Conservation (phyloP, 2,113 vertebrate genomes). For the Ciconia stormi region DNA sequence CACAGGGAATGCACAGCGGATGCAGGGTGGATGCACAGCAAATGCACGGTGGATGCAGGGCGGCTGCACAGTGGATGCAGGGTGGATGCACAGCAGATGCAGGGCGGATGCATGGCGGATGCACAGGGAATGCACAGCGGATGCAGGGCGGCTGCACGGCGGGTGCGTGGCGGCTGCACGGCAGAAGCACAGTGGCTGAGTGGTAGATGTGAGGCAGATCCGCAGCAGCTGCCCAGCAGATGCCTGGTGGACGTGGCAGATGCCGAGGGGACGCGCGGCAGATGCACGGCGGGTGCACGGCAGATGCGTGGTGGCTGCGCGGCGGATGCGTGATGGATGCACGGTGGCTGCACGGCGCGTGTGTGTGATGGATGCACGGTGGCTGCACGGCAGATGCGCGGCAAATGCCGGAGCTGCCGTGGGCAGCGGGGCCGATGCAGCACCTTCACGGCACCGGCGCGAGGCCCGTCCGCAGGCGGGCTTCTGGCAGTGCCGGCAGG, state of each 20-base stretch:
- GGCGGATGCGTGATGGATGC: neutral
- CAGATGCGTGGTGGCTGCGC: neutral
- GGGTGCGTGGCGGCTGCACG: neutral
- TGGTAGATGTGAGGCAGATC: no score
- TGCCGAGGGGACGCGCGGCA: no score
- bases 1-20: accelerated
- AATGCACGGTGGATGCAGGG: neutral
- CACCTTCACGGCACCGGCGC: neutral
- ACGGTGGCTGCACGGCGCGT: neutral
- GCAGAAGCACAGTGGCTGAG: no score
- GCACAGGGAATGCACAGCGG: accelerated
- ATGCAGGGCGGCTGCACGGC: accelerated
- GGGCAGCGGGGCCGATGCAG: neutral
- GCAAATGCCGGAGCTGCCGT: neutral
- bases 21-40: accelerated
- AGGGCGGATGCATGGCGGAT: neutral
- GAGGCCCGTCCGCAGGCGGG: neutral
- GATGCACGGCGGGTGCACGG: neutral
- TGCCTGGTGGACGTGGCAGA: neutral
- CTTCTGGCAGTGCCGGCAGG: neutral
- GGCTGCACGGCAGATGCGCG: no score
- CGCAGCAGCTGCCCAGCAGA: neutral
- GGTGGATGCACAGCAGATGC: neutral
- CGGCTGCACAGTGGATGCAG: neutral
- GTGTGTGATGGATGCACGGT: neutral